These are phyloP conservation scores for Sitodiplosis mosellana DNA, from an alignment of 1,140 invertebrate species.

Conservation along the genomic window DNA sequence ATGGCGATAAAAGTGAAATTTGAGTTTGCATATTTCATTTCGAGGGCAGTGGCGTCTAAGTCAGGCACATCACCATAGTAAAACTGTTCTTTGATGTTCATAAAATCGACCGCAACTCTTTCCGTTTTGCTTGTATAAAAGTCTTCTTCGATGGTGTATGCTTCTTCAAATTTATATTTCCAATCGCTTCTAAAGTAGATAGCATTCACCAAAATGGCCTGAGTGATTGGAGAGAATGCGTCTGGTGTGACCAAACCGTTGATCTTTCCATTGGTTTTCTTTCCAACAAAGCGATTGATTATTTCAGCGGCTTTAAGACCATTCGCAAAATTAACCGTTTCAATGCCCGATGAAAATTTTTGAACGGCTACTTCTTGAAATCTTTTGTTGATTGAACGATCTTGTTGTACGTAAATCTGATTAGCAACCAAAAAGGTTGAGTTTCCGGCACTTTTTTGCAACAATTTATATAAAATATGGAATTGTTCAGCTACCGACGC, in stretches of 20 bases:
- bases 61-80: slow-evolving; percentile 20
- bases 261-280: slow-evolving; percentile 55
- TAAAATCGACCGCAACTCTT: slow-evolving; percentile 25
- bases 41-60: slow-evolving; percentile 6
- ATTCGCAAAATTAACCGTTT: slow-evolving; percentile 33
- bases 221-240: slow-evolving; percentile 23
- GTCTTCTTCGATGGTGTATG: slow-evolving; percentile 28
- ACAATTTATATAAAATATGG: slow-evolving; percentile 16
- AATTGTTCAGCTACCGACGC: slow-evolving; percentile 12
- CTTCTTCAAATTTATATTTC: slow-evolving; percentile 34
- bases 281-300: slow-evolving; percentile 54
- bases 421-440: slow-evolving; percentile 36
- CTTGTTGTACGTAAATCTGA: slow-evolving; percentile 36
- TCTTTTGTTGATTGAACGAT: slow-evolving; percentile 25
- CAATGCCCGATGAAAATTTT: slow-evolving; percentile 31
- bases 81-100: slow-evolving; percentile 26
- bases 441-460: slow-evolving; percentile 21
- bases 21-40: not conserved
- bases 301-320: slow-evolving; percentile 23
- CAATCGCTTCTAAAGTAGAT: slow-evolving; percentile 56
- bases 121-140: slow-evolving; percentile 31
- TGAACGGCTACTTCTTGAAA: slow-evolving; percentile 28
- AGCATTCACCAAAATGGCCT: slow-evolving; percentile 40
- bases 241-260: slow-evolving; percentile 33
- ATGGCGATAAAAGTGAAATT: not conserved